Base-by-base conservation (phyloP, 2,888 invertebrate genomes). In the Hemaris fuciformis region DNA sequence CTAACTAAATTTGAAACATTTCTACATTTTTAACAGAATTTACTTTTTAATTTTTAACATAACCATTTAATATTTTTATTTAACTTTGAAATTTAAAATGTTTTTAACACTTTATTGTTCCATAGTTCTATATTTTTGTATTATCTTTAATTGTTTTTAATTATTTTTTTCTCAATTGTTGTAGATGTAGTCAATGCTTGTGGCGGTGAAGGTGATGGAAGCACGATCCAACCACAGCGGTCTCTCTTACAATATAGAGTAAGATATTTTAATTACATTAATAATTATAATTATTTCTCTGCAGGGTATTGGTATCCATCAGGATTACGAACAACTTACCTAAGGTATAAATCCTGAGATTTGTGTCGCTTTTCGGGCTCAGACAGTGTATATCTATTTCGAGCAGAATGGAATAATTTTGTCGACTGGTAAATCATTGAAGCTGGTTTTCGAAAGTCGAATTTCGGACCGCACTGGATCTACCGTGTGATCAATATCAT, bases 111-210 rank as follows among this genome's bases (percentile, higher is more conserved):
- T 25, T 62, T 53, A 64, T 48, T 27, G 62, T 57, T 62, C 43
- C 60, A 60, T 66, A 43, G 60, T 56, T 53, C 61, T 53, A 42
- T n/a, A n/a, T n/a, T 7, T 15, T 15, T 23, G 7, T 38, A n/a
- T 38, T 13, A 22, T 22, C 5, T 25, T 25, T 22, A n/a, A 57
- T 27, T 25, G n/a, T 53, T 41, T 46, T 27, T 57, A 22, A 48
- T 57, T 81, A 79, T 84, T 83, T 84, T 83, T 88, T 92, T 93
- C 89, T 87, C 80, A 85, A 88, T 93, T 93, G 93, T 95, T 96
- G 94, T 95, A 96, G 96, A 95, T 96, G 96, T 95, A 96, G 96
- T 95, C 96, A 96, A 94, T 96, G 96, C 95, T 95, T 96, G 94
- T 96, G 96, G 96, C 95, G 96, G 95, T 96, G 96, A 95, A 94